These are phyloP conservation scores for Drosophila navojoa DNA, from an alignment of 1,140 invertebrate species.

Conservation along the genomic window DNA sequence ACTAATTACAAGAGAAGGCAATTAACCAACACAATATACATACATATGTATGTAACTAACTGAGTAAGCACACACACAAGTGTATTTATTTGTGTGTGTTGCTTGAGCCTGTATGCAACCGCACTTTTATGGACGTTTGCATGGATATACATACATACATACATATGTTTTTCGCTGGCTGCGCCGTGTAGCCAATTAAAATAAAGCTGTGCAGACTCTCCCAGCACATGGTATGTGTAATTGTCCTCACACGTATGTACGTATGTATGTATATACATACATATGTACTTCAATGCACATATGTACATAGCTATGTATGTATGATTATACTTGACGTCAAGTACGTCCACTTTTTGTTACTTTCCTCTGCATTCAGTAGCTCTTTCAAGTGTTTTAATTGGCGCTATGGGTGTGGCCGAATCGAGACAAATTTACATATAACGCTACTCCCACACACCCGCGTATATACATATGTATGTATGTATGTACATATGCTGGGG, in stretches of 20 bases:
- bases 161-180: background rate
- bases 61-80: background rate
- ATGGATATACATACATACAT: too few species aligned
- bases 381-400: constrained; percentile 37
- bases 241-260: too few species aligned
- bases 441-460: constrained; percentile 1
- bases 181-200: constrained; percentile 54
- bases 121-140: too few species aligned
- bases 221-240: too few species aligned
- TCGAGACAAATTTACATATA: constrained; percentile 37
- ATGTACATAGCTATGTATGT: too few species aligned
- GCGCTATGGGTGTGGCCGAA: constrained; percentile 34
- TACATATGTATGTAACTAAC: constrained; percentile 1
- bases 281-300: background rate
- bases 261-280: background rate
- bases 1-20: constrained; percentile 61
- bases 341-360: background rate
- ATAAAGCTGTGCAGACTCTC: constrained; percentile 15
- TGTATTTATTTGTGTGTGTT: too few species aligned
- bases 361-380: constrained; percentile 1
- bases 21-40: constrained; percentile 37
- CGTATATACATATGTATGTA: constrained; percentile 10
- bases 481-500: background rate
- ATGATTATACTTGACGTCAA: background rate
- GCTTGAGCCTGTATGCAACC: background rate